Evolutionary conservation across 2,888 invertebrate species (phyloP).

Genomic region (Tipula unca): DNA sequence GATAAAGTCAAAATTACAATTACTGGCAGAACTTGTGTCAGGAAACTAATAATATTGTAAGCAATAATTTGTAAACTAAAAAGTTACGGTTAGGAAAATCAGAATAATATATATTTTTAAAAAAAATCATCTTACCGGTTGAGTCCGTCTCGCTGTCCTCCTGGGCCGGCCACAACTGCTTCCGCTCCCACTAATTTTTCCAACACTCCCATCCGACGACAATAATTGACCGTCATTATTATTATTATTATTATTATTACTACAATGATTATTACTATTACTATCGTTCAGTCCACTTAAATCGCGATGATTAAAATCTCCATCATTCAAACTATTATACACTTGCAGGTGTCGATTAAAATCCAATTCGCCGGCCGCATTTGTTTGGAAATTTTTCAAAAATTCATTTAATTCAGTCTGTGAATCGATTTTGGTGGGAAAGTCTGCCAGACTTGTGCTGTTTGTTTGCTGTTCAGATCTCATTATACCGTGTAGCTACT

Average conservation of each 20-base stretch:
- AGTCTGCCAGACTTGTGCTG: neutral
- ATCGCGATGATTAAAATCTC: neutral
- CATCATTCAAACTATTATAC: neutral
- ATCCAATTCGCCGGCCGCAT: neutral
- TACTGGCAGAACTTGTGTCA: too few species aligned
- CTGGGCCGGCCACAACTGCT: neutral
- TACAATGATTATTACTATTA: neutral
- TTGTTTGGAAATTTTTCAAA: constrained; percentile 15
- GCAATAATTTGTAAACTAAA: too few species aligned
- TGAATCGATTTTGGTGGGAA: neutral
- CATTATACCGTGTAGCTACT: neutral
- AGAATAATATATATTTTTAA: too few species aligned
- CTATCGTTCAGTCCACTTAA: neutral
- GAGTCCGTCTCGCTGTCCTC: constrained; percentile 9
- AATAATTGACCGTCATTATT: constrained; percentile 16
- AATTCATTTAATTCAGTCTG: constrained; percentile 15
- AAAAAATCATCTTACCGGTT: neutral
- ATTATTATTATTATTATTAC: neutral
- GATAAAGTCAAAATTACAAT: too few species aligned
- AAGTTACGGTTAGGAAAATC: too few species aligned
- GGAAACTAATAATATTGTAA: too few species aligned
- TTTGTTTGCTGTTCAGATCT: neutral
- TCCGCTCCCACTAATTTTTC: neutral
- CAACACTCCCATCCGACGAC: neutral
- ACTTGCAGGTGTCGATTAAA: neutral